Evolutionary conservation across 2,797 vertebrate species (phyloP), one percentile per base, ranked within the genome.

Genomic region (Labeo calbasu): DNA sequence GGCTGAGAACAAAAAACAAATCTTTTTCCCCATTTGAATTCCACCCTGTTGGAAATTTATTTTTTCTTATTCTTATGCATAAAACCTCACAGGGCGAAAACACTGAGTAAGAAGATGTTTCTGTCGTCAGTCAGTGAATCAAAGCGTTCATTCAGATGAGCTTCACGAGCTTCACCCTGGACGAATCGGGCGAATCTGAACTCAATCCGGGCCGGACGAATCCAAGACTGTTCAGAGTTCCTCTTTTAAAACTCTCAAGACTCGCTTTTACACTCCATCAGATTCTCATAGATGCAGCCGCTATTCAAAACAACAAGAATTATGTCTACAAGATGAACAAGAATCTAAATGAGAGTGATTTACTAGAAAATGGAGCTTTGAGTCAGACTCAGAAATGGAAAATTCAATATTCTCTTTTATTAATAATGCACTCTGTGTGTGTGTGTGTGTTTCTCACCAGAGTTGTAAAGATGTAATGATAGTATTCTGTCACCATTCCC

Each of bases 401-500:
- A 23, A 66, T 46, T 43, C n/a, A 43, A 5, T 23, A 59, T 77
- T 23, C 53, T 23, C 32, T 59, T 13, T 13, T 9, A 17, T 46
- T 7, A 59, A 23, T 40, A 77, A 77, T 59, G 36, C 8, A 14
- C 0, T 36, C 5, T 63, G 40, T 70, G 36, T n/a, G 15, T 0
- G 66, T 32, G 59, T 40, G 40, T 40, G 43, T 11, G n/a, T 25
- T 5, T 87, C 97, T 97, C 95, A 99, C 98, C 97, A 99, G 91
- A 78, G 98, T 99, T 77, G 98, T 99, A 93, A 99, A 99, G 93
- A 99, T 99, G 91, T 98, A 99, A 92, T 99, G 98, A 91, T 99
- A 99, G 88, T 99, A 99, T 92, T 99, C 98, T 80, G 98, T 99
- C 97, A 99, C 98, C 98, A 99, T 99, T 86, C 98, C 98, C 98